Evolutionary conservation across 2,113 vertebrate species (phyloP), one percentile per base, ranked within the genome.

Genomic region (Rhadina sibilatrix): DNA sequence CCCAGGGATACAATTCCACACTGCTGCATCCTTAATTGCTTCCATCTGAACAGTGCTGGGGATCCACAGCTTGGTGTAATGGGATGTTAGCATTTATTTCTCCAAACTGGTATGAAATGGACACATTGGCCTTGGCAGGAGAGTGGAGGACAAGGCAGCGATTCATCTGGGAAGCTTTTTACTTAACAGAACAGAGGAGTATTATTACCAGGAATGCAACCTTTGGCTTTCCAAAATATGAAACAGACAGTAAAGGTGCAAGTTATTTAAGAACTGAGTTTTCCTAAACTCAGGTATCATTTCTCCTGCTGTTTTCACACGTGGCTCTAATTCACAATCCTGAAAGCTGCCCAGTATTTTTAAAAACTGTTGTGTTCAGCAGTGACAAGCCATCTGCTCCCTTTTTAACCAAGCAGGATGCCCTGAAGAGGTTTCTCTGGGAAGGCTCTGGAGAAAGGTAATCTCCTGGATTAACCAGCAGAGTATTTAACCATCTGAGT

Each of bases 401-500:
- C 2, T 9, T 37, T 75, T 64, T 37, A 72, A 47, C 25, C 53
- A 50, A 49, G 87, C 85, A 92, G 89, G 78, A 87, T 91, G 93
- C 94, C 95, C 92, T 49, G 87, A 87, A 96, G 95, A 96, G 94
- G 93, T 90, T 92, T 88, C 93, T 81, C 87, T 89, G 53, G 13
- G 71, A 90, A 90, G 60, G 82, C 87, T 96, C 94, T 63, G 42
- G 95, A 88, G 94, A 94, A 97, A 96, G 88, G 96, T 96, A 97
- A 97, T 96, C 96, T 93, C 78, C 44, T 40, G 91, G 95, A 97
- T 97, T 97, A 96, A 83, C 72, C 64, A 83, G 91, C 44, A 25
- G 38, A 65, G 81, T 52, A 85, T 87, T 97, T 96, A 96, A 97
- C 94, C 46, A 35, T 35, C 68, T 79, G 44, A 14, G n/a, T 25